Conservation (phyloP, 2,113 vertebrate genomes). For the Smithornis capensis region DNA sequence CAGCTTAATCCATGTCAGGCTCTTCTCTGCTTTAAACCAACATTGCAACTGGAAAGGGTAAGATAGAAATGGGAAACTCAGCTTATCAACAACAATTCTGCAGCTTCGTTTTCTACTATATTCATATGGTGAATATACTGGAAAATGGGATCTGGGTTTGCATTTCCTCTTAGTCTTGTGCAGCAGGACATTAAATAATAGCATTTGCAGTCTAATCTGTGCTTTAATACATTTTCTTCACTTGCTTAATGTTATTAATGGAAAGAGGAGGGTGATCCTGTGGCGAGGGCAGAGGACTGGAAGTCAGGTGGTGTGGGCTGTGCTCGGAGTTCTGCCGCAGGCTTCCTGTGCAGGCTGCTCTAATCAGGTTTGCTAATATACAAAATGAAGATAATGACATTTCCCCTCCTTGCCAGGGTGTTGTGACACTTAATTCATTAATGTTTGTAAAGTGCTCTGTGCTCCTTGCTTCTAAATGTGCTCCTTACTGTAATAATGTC, state of each 20-base stretch:
- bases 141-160: neutral
- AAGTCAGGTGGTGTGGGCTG: constrained; percentile 55
- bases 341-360: constrained; percentile 55
- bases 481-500: constrained; percentile 19
- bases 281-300: neutral
- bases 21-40: neutral
- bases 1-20: neutral
- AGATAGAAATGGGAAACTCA: neutral
- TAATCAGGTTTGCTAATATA: constrained; percentile 52
- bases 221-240: constrained; percentile 26
- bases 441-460: constrained; percentile 57
- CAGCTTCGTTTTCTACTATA: neutral
- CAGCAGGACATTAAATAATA: constrained; percentile 33
- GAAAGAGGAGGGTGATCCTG: neutral
- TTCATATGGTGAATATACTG: neutral
- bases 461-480: constrained; percentile 25
- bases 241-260: constrained; percentile 55
- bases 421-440: constrained; percentile 62
- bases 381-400: constrained; percentile 47
- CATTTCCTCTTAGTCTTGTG: constrained; percentile 18
- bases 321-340: constrained; percentile 37
- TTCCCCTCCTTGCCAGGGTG: constrained; percentile 23
- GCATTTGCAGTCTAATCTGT: neutral
- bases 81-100: neutral
- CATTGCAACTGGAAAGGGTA: neutral